Evolutionary conservation across 2,888 invertebrate species (phyloP), one percentile per base, ranked within the genome.

Genomic region (Tricholauxania praeusta): DNA sequence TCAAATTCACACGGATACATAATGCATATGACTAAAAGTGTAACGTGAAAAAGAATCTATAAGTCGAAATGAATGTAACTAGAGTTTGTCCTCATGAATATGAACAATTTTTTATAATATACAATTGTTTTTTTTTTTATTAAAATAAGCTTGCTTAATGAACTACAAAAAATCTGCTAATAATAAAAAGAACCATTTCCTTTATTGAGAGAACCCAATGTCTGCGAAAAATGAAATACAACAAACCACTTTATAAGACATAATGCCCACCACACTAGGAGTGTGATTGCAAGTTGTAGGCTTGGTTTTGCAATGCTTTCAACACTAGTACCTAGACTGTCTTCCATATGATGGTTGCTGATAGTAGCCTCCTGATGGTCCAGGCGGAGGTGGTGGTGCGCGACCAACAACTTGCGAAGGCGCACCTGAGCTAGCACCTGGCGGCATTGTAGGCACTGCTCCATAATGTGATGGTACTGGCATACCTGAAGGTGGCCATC

Each of bases 271-370:
- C 39, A 32, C 17, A 15, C 17, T 60, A 14, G 39, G 39, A 39
- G 39, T 39, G 39, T 39, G 39, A 39, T 10, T 39, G 39, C 39
- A 28, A 28, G 28, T 28, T 28, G 28, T 28, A 28, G 28, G 4
- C 28, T 28, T 28, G 28, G 52, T 52, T n/a, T 8, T 17, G 19
- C 53, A n/a, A 12, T 53, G 28, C 39, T 39, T 39, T 2, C 10
- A 49, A 12, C 55, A 28, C 59, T 74, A 78, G 72, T 78, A 78
- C 53, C 81, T 80, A 3, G 76, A 55, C 62, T 79, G 78, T 19
- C 78, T 76, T 10, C 78, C 78, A 32, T 79, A 79, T 0, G 76
- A 75, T n/a, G 76, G 79, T 39, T 75, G 76, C 15, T 77, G 79
- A 64, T 79, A 80, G 47, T 80, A 80, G 19, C 75, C 73, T 49